Conservation (phyloP, 2,113 vertebrate species). For the Apistogramma diplotaenia region DNA sequence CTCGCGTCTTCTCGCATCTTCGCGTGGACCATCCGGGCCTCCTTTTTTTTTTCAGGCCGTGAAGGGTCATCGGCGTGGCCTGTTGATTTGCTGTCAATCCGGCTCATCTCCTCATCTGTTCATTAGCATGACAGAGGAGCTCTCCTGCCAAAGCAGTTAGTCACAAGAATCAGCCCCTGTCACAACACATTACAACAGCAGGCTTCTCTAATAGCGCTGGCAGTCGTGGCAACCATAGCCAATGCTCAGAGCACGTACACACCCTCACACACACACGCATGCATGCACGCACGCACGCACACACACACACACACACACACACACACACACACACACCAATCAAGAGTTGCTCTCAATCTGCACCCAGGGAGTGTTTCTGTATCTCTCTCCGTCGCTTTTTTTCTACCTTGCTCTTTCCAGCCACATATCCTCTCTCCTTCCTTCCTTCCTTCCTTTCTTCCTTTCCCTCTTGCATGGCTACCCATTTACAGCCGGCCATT, state of each 20-base stretch:
- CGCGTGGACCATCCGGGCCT: neutral
- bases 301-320: slow-evolving; percentile 6
- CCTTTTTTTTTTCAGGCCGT: slow-evolving; percentile 4
- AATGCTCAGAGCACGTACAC: slow-evolving; percentile 32
- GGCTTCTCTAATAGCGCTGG: slow-evolving; percentile 60
- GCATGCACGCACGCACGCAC: no score
- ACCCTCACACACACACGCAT: neutral
- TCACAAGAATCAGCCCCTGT: slow-evolving; percentile 78
- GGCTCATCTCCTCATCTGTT: slow-evolving; percentile 68
- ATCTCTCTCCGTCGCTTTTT: slow-evolving; percentile 37
- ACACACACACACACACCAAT: slow-evolving; percentile 35
- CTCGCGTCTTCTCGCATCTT: neutral
- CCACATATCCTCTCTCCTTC: slow-evolving; percentile 3
- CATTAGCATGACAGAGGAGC: slow-evolving; percentile 77
- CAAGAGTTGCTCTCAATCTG: slow-evolving; percentile 54
- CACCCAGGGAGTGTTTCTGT: slow-evolving; percentile 58
- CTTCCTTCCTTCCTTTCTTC: neutral
- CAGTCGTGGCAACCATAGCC: slow-evolving; percentile 59
- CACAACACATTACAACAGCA: slow-evolving; percentile 77
- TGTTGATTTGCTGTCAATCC: slow-evolving; percentile 70
- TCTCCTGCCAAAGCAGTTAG: slow-evolving; percentile 79
- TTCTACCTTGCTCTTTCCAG: slow-evolving; percentile 21
- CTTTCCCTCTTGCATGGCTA: slow-evolving; percentile 16
- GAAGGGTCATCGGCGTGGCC: slow-evolving; percentile 15
- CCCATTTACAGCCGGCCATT: slow-evolving; percentile 39